Evolutionary conservation across 2,888 invertebrate genomes (phyloP).

Genomic region (Liodrosophila aerea): DNA sequence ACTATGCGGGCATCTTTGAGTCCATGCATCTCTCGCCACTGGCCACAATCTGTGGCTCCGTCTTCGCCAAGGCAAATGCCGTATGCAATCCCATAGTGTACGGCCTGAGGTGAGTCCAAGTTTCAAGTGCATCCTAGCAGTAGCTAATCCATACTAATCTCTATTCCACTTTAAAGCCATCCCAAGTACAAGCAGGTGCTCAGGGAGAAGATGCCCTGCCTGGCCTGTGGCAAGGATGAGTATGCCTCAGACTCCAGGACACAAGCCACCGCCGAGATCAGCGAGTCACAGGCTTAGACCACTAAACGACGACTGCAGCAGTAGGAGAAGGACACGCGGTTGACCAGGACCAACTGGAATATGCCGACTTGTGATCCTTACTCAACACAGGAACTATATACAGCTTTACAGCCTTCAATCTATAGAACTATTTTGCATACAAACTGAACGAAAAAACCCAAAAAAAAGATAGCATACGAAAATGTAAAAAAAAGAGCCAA

Average conservation of each 20-base stretch:
- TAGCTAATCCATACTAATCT: neutral
- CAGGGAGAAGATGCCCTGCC: conserved; percentile 85
- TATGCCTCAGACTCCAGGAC: conserved; percentile 71
- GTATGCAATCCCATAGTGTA: conserved; percentile 85
- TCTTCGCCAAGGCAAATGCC: conserved; percentile 86
- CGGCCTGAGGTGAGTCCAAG: conserved; percentile 84
- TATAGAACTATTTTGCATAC: conserved; percentile 31
- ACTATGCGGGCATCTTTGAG: conserved; percentile 84
- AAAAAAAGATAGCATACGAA: conserved; percentile 62
- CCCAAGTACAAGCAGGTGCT: conserved; percentile 86
- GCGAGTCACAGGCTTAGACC: conserved; percentile 77
- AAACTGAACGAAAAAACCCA: conserved; percentile 32
- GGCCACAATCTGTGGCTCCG: conserved; percentile 84
- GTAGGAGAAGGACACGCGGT: conserved; percentile 15
- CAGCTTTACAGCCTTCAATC: conserved; percentile 49
- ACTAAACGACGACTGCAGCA: conserved; percentile 67
- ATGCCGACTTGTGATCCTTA: conserved; percentile 20
- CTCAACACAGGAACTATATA: conserved; percentile 45
- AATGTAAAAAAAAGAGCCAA: conserved; percentile 47
- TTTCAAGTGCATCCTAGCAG: neutral
- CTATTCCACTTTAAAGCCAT: conserved; percentile 82
- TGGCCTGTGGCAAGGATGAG: conserved; percentile 83
- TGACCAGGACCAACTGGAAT: neutral
- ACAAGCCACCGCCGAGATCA: conserved; percentile 79
- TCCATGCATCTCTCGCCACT: conserved; percentile 83